Conservation (phyloP, 2,113 vertebrate genomes). For the Quiscalus mexicanus region DNA sequence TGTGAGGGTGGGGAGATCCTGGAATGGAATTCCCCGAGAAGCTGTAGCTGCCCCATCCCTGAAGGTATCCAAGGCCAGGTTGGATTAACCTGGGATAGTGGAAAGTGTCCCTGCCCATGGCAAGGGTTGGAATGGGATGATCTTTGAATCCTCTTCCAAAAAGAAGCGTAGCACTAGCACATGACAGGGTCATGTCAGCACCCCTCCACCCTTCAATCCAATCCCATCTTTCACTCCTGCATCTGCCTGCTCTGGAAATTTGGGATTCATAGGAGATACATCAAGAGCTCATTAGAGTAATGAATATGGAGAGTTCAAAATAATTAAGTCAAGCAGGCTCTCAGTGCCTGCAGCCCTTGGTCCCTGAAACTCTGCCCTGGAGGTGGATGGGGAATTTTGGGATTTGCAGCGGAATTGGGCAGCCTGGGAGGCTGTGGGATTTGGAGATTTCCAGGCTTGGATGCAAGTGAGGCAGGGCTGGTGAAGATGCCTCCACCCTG, state of each 20-base stretch:
- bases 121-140: not conserved
- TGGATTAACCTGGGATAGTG: not conserved
- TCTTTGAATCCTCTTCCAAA: not conserved
- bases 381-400: not conserved
- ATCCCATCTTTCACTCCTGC: not conserved
- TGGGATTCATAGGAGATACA: not conserved
- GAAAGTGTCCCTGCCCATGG: not conserved
- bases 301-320: not conserved
- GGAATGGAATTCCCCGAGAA: not conserved
- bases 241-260: not conserved
- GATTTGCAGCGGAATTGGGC: not conserved
- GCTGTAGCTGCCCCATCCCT: not conserved
- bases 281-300: not conserved
- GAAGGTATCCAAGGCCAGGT: fast-evolving
- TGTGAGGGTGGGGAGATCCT: fast-evolving
- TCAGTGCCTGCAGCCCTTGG: not conserved
- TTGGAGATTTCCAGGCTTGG: not conserved
- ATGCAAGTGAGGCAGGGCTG: not conserved
- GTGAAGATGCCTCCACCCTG: not conserved
- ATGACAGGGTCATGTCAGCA: not conserved
- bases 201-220: not conserved
- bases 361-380: not conserved
- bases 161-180: not conserved
- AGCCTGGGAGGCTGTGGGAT: not conserved
- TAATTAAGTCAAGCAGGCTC: not conserved